A percentile compares a stretch with the other conserved stretches of the same genome.
These are phyloP conservation scores for Osmerus eperlanus DNA, from an alignment of 2,113 vertebrate species.

Conservation along the genomic window DNA sequence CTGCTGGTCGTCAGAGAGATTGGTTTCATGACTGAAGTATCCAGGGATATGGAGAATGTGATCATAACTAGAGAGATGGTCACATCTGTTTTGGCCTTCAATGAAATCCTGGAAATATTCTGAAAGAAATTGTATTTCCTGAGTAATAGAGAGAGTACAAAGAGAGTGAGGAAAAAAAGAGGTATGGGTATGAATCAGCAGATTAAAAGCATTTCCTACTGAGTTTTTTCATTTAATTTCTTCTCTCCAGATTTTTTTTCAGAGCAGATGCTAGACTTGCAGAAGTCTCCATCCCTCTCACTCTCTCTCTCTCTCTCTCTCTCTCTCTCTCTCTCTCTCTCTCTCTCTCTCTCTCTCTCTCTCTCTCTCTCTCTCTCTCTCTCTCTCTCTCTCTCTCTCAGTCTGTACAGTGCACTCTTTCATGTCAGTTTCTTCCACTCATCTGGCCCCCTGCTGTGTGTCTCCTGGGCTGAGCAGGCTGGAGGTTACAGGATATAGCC, in stretches of 20 bases:
- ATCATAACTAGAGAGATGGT: not conserved
- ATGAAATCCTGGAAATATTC: not conserved
- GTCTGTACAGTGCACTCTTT: slow-evolving; percentile 24
- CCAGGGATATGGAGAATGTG: not conserved
- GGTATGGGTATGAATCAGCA: slow-evolving; percentile 46
- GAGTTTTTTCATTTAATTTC: slow-evolving; percentile 14
- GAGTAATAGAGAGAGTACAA: not conserved
- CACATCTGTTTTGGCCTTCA: not conserved
- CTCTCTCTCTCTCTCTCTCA: not conserved
- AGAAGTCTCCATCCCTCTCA: not conserved
- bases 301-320: too few relatives aligned
- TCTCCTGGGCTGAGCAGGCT: slow-evolving; percentile 4
- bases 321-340: too few relatives aligned
- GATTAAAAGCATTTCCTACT: not conserved
- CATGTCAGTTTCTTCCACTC: slow-evolving; percentile 29
- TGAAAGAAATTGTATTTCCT: not conserved
- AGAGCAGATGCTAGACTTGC: slow-evolving; percentile 42
- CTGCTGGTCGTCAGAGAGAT: not conserved
- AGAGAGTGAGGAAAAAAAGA: not conserved
- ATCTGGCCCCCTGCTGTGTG: slow-evolving; percentile 2
- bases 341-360: too few relatives aligned
- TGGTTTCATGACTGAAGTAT: not conserved
- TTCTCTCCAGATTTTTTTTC: slow-evolving; percentile 42
- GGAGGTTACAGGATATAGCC: slow-evolving; percentile 11
- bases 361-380: too few relatives aligned